Conservation (phyloP, 2,888 invertebrate species). For the Sinohyriopsis cumingii region DNA sequence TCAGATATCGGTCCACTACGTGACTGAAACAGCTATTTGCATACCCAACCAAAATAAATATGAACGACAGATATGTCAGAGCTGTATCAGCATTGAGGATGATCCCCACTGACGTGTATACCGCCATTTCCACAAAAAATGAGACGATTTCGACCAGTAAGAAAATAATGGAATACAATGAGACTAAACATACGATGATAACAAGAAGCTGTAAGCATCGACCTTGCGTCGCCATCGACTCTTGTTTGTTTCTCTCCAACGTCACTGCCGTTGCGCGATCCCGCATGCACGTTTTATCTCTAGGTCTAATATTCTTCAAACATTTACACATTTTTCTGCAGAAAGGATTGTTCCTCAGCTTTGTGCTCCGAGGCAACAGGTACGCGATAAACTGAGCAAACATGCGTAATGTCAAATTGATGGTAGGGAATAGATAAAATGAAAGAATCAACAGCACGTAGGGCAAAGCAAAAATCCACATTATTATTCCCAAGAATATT, state of each 20-base stretch:
- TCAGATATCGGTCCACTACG: conserved; percentile 59
- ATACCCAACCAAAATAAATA: conserved; percentile 58
- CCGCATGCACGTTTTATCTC: conserved; percentile 16
- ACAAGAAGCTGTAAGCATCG: conserved; percentile 37
- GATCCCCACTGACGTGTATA: conserved; percentile 64
- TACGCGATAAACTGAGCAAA: conserved; percentile 51
- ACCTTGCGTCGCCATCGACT: conserved; percentile 9
- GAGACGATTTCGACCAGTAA: conserved; percentile 61
- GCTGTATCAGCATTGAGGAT: conserved; percentile 61
- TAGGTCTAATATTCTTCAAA: conserved; percentile 2
- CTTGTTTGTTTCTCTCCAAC: conserved; percentile 26
- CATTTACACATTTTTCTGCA: conserved; percentile 4
- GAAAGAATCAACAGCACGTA: conserved; percentile 46
- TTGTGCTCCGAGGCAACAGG: conserved; percentile 35
- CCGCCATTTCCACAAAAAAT: conserved; percentile 61
- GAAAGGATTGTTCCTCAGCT: background rate
- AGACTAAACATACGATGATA: conserved; percentile 46
- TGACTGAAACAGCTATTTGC: conserved; percentile 58
- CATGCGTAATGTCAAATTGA: conserved; percentile 59
- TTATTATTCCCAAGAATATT: conserved; percentile 51
- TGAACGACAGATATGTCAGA: conserved; percentile 57
- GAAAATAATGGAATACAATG: conserved; percentile 55
- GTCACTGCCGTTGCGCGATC: conserved; percentile 26
- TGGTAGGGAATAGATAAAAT: conserved; percentile 61
- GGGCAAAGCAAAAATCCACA: conserved; percentile 52